These are phyloP conservation scores for Diceros bicornis DNA, from an alignment of 2,797 vertebrate genomes.

Conservation along the genomic window DNA sequence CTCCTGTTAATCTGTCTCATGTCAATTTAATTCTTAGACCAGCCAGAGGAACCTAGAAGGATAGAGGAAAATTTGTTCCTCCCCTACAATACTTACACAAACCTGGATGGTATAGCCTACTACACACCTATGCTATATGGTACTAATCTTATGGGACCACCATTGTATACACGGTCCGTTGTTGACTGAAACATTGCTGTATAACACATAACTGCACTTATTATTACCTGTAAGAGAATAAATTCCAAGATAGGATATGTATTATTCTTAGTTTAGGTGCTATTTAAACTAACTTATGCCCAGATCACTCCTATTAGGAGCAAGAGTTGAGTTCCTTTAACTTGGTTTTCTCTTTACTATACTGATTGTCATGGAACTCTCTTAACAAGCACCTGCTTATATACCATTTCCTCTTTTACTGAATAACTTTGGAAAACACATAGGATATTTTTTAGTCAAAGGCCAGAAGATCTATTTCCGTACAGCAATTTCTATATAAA, in stretches of 20 bases:
- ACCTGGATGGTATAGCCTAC: no score
- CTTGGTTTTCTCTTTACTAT: not conserved
- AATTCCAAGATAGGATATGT: not conserved
- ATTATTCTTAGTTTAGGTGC: not conserved
- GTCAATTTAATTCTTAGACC: no score
- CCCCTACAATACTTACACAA: no score
- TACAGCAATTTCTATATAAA: not conserved
- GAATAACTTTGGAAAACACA: conserved; percentile 45
- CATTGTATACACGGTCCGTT: no score
- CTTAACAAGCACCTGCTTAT: not conserved
- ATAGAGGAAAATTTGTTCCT: no score
- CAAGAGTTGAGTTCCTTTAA: not conserved
- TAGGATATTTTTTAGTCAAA: not conserved
- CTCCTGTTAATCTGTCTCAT: no score
- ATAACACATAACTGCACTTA: not conserved
- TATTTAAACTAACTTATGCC: not conserved
- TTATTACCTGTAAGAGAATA: not conserved
- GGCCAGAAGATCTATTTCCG: not conserved
- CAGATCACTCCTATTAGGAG: not conserved
- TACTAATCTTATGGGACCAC: no score
- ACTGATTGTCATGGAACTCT: not conserved
- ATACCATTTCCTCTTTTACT: not conserved
- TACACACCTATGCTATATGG: no score
- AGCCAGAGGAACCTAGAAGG: no score
- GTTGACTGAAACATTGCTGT: no score